Conservation (phyloP, 2,797 vertebrate genomes). For the Lateolabrax maculatus region DNA sequence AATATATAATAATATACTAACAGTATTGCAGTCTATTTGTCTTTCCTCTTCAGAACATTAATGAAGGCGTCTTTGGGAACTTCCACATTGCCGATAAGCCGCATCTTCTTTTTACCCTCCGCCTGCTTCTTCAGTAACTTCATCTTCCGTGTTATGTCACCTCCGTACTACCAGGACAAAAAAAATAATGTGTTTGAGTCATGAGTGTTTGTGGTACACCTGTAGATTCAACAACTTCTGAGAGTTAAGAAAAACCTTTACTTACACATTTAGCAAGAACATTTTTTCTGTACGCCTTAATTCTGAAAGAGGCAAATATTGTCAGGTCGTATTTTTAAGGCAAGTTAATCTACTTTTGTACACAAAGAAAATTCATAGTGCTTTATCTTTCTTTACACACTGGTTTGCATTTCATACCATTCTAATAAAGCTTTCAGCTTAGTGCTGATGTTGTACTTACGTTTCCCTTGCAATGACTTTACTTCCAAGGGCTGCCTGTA, state of each 20-base stretch:
- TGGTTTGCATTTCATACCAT: neutral
- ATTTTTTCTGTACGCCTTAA: conserved; percentile 96
- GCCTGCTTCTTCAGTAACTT: conserved; percentile 96
- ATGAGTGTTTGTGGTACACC: neutral
- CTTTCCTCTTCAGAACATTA: conserved; percentile 88
- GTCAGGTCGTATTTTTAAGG: neutral
- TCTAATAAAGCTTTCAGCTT: neutral
- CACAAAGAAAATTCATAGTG: neutral
- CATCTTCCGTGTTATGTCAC: conserved; percentile 95
- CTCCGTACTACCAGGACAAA: conserved; percentile 74
- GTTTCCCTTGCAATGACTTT: conserved; percentile 96
- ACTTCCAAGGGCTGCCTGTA: conserved; percentile 93
- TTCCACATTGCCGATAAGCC: conserved; percentile 93
- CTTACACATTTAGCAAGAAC: conserved; percentile 98
- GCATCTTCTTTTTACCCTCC: conserved; percentile 96
- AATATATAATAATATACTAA: conserved; percentile 9
- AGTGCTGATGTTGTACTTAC: conserved; percentile 83
- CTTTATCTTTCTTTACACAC: neutral
- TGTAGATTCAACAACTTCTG: neutral
- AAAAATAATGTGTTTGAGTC: neutral
- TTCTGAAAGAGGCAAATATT: conserved; percentile 84
- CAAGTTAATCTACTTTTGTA: neutral
- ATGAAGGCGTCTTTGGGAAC: conserved; percentile 97
- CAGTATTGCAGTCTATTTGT: conserved; percentile 65
- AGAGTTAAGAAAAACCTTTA: conserved; percentile 54